Conservation (phyloP, 2,113 vertebrate genomes). For the Ameiurus melas region DNA sequence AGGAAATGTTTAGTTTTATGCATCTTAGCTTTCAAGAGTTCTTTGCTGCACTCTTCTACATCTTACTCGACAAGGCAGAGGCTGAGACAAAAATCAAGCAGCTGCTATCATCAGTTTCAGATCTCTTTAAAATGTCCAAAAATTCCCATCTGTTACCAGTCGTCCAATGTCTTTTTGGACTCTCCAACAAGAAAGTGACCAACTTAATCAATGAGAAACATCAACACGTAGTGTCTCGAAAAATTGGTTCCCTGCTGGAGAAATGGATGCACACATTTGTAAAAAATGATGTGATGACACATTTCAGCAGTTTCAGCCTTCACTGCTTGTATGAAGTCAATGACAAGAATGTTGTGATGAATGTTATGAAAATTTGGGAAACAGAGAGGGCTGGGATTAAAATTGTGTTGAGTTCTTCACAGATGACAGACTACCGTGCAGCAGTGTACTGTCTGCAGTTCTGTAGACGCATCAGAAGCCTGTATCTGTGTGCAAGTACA, state of each 20-base stretch:
- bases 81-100: neutral
- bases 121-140: neutral
- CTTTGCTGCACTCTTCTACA: slow-evolving; percentile 54
- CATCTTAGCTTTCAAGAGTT: slow-evolving; percentile 61
- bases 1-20: slow-evolving; percentile 52
- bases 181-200: slow-evolving; percentile 29
- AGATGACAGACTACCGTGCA: slow-evolving; percentile 16
- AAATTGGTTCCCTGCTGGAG: neutral
- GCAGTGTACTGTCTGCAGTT: slow-evolving; percentile 32
- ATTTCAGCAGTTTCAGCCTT: slow-evolving; percentile 1
- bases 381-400: accelerated
- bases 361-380: slow-evolving; percentile 22
- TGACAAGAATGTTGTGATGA: neutral
- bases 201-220: neutral
- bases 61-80: neutral
- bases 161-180: slow-evolving; percentile 37
- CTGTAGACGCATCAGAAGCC: neutral
- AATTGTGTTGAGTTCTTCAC: neutral
- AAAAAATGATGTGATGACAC: neutral
- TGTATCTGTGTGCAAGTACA: slow-evolving; percentile 9
- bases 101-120: slow-evolving; percentile 10
- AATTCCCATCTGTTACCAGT: neutral
- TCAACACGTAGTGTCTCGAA: neutral
- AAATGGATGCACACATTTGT: slow-evolving; percentile 25
- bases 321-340: slow-evolving; percentile 34